A percentile compares a stretch with the other conserved stretches of the same genome.
phyloP scores from a whole-genome alignment of 2,113 vertebrate species.

The Coracopsis vasa region DNA sequence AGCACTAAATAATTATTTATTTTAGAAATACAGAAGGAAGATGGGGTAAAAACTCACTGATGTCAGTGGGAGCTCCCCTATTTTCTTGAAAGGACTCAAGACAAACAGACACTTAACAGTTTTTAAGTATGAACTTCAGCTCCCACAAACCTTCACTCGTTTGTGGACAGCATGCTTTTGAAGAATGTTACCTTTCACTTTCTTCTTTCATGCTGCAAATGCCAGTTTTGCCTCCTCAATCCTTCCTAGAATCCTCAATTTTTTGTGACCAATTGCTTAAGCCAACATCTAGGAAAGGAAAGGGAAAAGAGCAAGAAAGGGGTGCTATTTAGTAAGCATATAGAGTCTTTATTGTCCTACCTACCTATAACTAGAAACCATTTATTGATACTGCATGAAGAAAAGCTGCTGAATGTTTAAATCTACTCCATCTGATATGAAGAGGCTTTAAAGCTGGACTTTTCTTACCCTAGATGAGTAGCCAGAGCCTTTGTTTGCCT shows the following conservation, averaged over 20 bases:
- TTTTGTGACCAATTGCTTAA: neutral
- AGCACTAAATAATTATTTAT: neutral
- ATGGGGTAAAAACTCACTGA: neutral
- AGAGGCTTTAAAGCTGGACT: neutral
- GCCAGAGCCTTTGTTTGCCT: neutral
- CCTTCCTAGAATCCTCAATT: accelerated
- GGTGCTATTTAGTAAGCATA: neutral
- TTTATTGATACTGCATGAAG: neutral
- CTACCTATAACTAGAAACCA: neutral
- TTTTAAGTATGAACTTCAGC: neutral
- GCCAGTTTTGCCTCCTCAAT: neutral
- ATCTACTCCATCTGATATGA: neutral
- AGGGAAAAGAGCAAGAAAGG: neutral
- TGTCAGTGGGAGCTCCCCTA: neutral
- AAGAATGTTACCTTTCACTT: neutral
- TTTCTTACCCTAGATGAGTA: neutral
- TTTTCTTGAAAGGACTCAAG: neutral
- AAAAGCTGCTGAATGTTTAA: neutral
- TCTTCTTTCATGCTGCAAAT: neutral
- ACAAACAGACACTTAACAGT: neutral
- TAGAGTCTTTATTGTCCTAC: neutral
- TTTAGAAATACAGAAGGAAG: neutral
- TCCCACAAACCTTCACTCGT: neutral
- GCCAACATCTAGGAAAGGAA: neutral
- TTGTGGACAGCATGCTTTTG: neutral